phyloP scores from a whole-genome alignment of 2,113 vertebrate species.

The Synchiropus splendidus region DNA sequence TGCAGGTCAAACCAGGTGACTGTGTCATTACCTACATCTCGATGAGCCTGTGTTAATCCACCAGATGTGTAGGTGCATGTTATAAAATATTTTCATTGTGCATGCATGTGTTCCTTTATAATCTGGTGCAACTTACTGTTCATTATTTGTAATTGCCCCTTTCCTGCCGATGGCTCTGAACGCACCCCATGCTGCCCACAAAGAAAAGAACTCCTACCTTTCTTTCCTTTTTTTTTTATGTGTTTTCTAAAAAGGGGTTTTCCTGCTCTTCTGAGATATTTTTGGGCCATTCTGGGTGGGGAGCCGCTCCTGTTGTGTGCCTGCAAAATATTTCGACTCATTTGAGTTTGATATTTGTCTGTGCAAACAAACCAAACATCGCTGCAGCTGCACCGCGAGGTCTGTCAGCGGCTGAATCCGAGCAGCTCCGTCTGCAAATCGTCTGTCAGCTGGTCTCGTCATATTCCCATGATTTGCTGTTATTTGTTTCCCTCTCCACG shows the following conservation, averaged over 20 bases:
- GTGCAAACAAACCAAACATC: constrained; percentile 21
- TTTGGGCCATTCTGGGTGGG: constrained; percentile 27
- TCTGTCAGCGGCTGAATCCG: too few species aligned
- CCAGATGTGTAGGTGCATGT: neutral
- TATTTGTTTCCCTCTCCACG: constrained; percentile 44
- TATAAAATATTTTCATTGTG: constrained; percentile 4
- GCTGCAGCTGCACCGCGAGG: too few species aligned
- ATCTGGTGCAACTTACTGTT: constrained; percentile 7
- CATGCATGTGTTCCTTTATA: constrained; percentile 5
- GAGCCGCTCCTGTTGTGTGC: constrained; percentile 23
- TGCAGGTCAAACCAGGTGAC: constrained; percentile 7
- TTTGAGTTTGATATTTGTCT: constrained; percentile 34
- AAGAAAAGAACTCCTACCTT: constrained; percentile 3
- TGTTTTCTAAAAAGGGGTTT: constrained; percentile 35
- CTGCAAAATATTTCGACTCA: constrained; percentile 20
- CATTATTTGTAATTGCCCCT: constrained; percentile 9
- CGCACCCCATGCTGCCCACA: neutral
- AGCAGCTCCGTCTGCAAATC: constrained; percentile 15
- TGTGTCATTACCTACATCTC: neutral
- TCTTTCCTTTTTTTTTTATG: neutral
- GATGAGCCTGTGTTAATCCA: neutral
- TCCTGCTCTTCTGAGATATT: constrained; percentile 26
- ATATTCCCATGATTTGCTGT: constrained; percentile 42
- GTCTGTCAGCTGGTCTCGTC: constrained; percentile 25
- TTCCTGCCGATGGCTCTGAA: constrained; percentile 4